Evolutionary conservation across 2,888 invertebrate genomes (phyloP).

Genomic region (Drosophila barbarae): DNA sequence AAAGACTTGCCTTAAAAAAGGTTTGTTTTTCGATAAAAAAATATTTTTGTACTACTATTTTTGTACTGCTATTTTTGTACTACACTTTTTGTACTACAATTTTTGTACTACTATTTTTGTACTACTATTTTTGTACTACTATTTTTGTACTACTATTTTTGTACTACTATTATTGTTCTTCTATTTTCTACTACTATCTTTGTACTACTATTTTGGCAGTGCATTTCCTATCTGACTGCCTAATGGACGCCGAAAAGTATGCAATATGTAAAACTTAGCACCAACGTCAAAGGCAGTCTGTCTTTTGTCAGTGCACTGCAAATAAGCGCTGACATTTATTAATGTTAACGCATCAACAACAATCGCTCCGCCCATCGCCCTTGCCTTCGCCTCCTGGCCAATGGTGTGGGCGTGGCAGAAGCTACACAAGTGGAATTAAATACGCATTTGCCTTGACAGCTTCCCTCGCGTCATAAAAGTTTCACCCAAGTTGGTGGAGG

Average conservation of each 20-base stretch:
- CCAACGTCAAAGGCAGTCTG: background rate
- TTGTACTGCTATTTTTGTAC: too few species aligned
- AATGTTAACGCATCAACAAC: constrained; percentile 63
- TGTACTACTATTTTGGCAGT: too few species aligned
- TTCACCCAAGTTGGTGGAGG: constrained; percentile 12
- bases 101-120: too few species aligned
- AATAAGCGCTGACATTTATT: constrained; percentile 68
- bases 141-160: too few species aligned
- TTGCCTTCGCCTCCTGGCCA: background rate
- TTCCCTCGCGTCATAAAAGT: constrained; percentile 59
- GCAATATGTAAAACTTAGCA: constrained; percentile 54
- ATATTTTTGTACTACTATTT: too few species aligned
- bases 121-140: too few species aligned
- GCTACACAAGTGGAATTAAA: constrained; percentile 62
- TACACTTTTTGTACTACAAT: too few species aligned
- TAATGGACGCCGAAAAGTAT: constrained; percentile 40
- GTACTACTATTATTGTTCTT: too few species aligned
- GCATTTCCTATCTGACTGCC: background rate
- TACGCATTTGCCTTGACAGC: constrained; percentile 67
- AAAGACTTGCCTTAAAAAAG: too few species aligned
- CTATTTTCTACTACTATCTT: too few species aligned
- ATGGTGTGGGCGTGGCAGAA: constrained; percentile 45
- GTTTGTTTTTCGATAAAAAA: too few species aligned
- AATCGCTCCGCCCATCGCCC: constrained; percentile 14
- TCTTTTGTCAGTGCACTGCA: constrained; percentile 41